phyloP scores from a whole-genome alignment of 2,888 invertebrate species.

The Meiosimyza decipiens region DNA sequence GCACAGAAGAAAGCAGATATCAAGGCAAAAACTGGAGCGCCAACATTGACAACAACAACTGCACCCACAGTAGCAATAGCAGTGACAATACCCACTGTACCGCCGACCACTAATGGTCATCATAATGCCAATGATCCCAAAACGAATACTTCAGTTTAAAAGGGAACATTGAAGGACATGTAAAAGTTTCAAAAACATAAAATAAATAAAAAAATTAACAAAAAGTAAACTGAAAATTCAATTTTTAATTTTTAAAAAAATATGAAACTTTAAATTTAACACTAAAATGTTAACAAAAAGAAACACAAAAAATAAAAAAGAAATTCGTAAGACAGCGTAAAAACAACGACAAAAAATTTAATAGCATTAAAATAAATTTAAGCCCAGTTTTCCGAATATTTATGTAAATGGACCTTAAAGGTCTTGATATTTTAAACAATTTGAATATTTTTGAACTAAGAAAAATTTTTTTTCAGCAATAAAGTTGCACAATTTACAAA shows the following conservation, averaged over 20 bases:
- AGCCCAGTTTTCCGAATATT: background rate
- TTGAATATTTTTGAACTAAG: no score
- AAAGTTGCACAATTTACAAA: background rate
- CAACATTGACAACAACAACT: conserved; percentile 45
- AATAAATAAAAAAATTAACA: background rate
- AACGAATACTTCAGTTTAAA: conserved; percentile 65
- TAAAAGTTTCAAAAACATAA: background rate
- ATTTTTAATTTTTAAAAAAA: background rate
- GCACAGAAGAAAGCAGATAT: conserved; percentile 64
- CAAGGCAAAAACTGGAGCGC: conserved; percentile 56
- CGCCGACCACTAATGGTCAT: conserved; percentile 50
- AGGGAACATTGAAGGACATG: background rate
- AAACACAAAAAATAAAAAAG: background rate
- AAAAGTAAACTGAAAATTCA: background rate
- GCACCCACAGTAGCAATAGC: conserved; percentile 48
- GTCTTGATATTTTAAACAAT: background rate
- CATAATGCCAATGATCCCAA: conserved; percentile 58
- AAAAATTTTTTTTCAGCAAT: background rate
- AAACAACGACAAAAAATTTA: background rate
- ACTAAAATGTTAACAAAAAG: background rate
- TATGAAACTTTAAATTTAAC: background rate
- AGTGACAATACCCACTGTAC: conserved; percentile 9
- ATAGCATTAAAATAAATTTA: background rate
- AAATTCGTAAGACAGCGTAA: background rate
- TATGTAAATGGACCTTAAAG: background rate